Base-by-base conservation (phyloP, 2,113 vertebrate genomes). In the Pachypanchax playfairii region DNA sequence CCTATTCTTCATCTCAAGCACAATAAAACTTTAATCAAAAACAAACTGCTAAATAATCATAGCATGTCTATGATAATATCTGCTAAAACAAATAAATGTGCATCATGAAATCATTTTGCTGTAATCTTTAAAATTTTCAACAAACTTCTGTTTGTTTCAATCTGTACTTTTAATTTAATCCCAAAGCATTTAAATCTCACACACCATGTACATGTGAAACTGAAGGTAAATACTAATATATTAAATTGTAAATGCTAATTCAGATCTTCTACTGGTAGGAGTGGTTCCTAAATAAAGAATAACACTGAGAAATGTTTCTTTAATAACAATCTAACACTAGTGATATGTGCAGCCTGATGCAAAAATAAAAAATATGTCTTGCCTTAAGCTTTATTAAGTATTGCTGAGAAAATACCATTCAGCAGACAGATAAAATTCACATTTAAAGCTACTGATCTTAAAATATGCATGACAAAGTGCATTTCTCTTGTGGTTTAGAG, bases 401-500 rank as follows among this genome's bases (percentile, higher is more conserved):
- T 6, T 29, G 44, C 15, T 14, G 39, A 62, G 18, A 58, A 50
- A 66, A 66, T 28, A 58, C 44, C 58, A 61, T 43, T 64, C 42
- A 39, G 50, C 5, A 24, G 20, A 21, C 31, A 10, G 48, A 28
- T 42, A 29, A 38, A 72, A 54, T 59, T 44, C 63, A 25, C 65
- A 53, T 73, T 61, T 26, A 70, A 78, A 76, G 18, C 25, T 20
- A 22, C 46, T 50, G 31, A 61, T 31, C 44, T 55, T 3, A 25
- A 25, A 59, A 52, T 22, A 48, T 64, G 15, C 24, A 20, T 43
- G 13, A 56, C n/a, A 20, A 20, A 21, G 12, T 35, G 48, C 14
- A 62, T 71, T 64, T 66, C 62, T 75, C 46, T 48, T 43, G 76
- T 72, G 75, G 75, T 70, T 69, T 66, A 42, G 29, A 75, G 38